Base-by-base conservation (phyloP, 92 coral and sea anemone species). In the Virgularia gustaviana region DNA sequence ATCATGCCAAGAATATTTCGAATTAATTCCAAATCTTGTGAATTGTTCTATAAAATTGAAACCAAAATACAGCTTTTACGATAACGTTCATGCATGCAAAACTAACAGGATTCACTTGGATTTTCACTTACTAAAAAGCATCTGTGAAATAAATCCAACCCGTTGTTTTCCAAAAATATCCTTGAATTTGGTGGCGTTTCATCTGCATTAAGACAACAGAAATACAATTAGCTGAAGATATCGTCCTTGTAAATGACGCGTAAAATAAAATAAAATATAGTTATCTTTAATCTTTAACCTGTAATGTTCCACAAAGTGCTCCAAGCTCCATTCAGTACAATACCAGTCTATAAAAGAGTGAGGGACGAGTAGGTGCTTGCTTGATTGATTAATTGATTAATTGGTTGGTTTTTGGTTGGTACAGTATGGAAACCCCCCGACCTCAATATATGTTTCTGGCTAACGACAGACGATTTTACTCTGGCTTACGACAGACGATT, bases 1-100 rank as follows among this genome's bases (percentile, higher is more conserved):
- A 90, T 90, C 15, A 90, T 83, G n/a, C 96, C 96, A 16, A 90
- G 63, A 88, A 90, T 90, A 77, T 90, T 87, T 63, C 96, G 82
- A 30, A 87, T 78, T 34, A 90, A 82, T 49, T 90, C 90, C 13
- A 85, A 62, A 65, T 85, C 86, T 53, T 58, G 72, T 1, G 82
- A 75, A 34, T 83, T 70, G 62, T 24, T 72, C 91, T 87, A 76
- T 4, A 28, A 56, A 75, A 0, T 25, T 20, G 36, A 63, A 54
- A 30, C 61, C 18, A 20, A 22, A 54, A 20, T 54, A 22, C 8
- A 30, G 61, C 20, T 54, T n/a, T 22, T 30, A 35, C 2, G n/a
- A n/a, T n/a, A n/a, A n/a, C n/a, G n/a, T n/a, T n/a, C n/a, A n/a
- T n/a, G n/a, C n/a, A n/a, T n/a, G n/a, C n/a, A n/a, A n/a, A n/a